Evolutionary conservation across 1,140 invertebrate genomes (phyloP), one percentile per base, ranked within the genome.

Genomic region (Cotesia typhae): DNA sequence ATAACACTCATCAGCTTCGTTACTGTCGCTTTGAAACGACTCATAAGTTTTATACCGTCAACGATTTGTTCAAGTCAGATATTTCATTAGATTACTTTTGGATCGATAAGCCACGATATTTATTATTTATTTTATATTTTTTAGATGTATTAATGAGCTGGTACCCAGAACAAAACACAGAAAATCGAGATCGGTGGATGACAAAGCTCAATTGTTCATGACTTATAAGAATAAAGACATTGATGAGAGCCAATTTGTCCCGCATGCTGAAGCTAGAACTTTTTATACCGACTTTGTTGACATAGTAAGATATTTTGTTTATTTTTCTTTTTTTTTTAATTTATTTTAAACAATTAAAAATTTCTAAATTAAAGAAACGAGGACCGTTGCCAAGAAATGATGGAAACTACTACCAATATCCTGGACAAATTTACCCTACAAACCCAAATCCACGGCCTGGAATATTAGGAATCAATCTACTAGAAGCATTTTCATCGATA

Each of bases 401-500:
- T 9, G 6, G 6, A 0, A 47, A 6, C 10, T 7, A 47, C 41
- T 47, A 47, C 4, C 3, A 36, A 66, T 51, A 67, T 10, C 35
- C 71, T 14, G 41, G 7, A n/a, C 70, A 47, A 38, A n/a, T 3
- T 14, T 9, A 7, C n/a, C 51, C 53, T 5, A 55, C 59, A 7
- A 55, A 60, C 51, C 52, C 59, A 53, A 68, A 38, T 65, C 67
- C 47, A 35, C 37, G 47, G 51, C 55, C 74, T 35, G 71, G 74
- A 72, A 67, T 71, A 53, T 68, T 81, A 51, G 79, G 78, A 68
- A 64, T 75, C 61, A 84, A 83, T 71, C 74, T 90, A 6, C 83
- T 88, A 73, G 83, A 89, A 71, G 92, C 92, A 37, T 81, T 95
- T 71, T 89, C 89, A 67, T 92, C 93, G 55, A 92, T 94, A 74